Evolutionary conservation across 2,113 vertebrate genomes (phyloP), one percentile per base, ranked within the genome.

Genomic region (Panurus biarmicus): DNA sequence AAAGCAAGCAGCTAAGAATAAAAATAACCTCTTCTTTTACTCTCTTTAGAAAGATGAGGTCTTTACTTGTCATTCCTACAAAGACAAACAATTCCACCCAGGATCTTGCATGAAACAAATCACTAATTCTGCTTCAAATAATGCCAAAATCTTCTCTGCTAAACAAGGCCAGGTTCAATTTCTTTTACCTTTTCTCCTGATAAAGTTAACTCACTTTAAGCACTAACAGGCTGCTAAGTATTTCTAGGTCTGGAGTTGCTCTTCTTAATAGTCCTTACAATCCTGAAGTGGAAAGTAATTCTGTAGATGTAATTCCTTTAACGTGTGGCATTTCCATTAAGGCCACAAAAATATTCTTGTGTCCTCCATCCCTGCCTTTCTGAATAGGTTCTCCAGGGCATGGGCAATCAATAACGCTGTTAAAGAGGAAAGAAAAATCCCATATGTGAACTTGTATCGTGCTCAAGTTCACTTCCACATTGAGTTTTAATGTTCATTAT

Each of bases 271-370:
- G 72, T 12, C 56, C 62, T 83, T 5, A 76, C 62, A 95, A 70
- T 57, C 91, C 56, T 62, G 24, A 80, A 91, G 45, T 67, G 61
- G 73, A 96, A 94, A 91, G 74, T 61, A 56, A 84, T 96, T 96
- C 91, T 97, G 91, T 93, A 96, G 72, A 95, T 36, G 84, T 84
- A 95, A 97, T 81, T 95, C 82, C 53, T 72, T 92, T 96, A 95
- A 96, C 96, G 97, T 53, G 93, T 97, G 96, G 96, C 90, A 95
- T 95, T 95, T 89, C 62, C 74, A 94, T 93, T 91, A 93, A 85
- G 87, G 81, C 60, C 96, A 79, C 86, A 96, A 87, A 93, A 94
- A 75, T 61, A 91, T 70, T 87, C 67, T 57, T 15, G 2, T 80
- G 90, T 91, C 85, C 48, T 77, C 58, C 53, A 80, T 85, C 85